These are phyloP conservation scores for Drosophila azteca DNA, from an alignment of 1,140 invertebrate species.

Conservation along the genomic window DNA sequence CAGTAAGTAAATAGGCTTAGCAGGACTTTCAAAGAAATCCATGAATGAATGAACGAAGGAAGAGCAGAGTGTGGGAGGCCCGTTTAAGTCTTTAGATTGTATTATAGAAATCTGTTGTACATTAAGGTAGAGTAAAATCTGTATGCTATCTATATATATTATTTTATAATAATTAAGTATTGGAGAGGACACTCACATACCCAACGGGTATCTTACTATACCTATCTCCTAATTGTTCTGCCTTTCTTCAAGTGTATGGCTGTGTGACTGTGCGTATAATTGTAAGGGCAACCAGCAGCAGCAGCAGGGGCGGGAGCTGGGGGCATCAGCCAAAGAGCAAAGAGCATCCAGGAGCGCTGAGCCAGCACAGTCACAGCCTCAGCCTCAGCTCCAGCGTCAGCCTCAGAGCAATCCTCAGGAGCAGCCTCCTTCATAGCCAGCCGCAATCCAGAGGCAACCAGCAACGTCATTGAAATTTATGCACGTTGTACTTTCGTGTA, in stretches of 20 bases:
- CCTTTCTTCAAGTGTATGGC: conserved; percentile 27
- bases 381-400: background rate
- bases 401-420: background rate
- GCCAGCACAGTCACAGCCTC: conserved; percentile 36
- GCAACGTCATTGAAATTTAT: conserved; percentile 81
- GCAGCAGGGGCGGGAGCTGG: conserved; percentile 3
- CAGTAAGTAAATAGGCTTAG: background rate
- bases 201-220: no score
- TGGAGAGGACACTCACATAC: no score
- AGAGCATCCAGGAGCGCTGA: conserved; percentile 49
- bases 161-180: no score
- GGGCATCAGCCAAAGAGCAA: conserved; percentile 28
- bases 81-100: no score
- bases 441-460: conserved; percentile 39
- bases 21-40: background rate
- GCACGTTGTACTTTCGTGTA: conserved; percentile 81
- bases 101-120: no score
- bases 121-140: no score
- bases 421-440: conserved; percentile 8
- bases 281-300: conserved; percentile 57
- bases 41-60: background rate
- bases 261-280: conserved; percentile 80
- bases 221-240: background rate
- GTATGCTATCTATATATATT: no score
- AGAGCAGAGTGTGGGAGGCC: no score